Evolutionary conservation across 2,888 invertebrate genomes (phyloP), one percentile per base, ranked within the genome.

Genomic region (Taphrorychus bicolor): DNA sequence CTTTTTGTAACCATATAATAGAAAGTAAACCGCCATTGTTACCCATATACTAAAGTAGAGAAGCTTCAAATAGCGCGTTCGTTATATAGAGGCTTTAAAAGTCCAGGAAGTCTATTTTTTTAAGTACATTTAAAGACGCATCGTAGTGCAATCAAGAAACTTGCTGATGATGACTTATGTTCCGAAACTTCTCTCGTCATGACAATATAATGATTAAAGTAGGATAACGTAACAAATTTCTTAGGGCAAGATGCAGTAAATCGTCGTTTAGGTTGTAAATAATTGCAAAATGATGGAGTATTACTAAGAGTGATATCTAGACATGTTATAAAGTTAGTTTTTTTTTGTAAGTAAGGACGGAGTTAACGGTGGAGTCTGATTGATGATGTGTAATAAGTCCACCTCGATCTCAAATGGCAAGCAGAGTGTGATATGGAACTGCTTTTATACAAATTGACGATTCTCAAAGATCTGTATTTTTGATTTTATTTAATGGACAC

Each of bases 401-500:
- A 76, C 77, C 77, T 80, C 78, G 81, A 82, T 82, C 81, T 82
- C 82, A 82, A 58, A 77, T 63, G 63, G 63, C 77, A 76, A 72
- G 79, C 79, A 78, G 76, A 77, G 81, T 82, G 82, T 82, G 81
- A 82, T 82, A 82, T 14, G 81, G 80, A 79, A 80, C 78, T 80
- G 82, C 81, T 81, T 81, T 82, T 81, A 63, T 70, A 66, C 79
- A 71, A 80, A 54, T n/a, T 54, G 11, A 32, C 11, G 11, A 32
- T 41, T 81, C 75, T 77, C 76, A 79, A 80, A 81, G 81, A 82
- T 82, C 69, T 69, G 69, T 69, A 57, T 64, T 81, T 68, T 58
- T 52, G 11, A 24, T 19, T 57, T 51, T 51, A 22, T 19, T 17
- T 51, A n/a, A 21, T 51, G 11, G n/a, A 14, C 16, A 16, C 16